phyloP scores from a whole-genome alignment of 2,888 invertebrate species.

The Epirrita christyi region DNA sequence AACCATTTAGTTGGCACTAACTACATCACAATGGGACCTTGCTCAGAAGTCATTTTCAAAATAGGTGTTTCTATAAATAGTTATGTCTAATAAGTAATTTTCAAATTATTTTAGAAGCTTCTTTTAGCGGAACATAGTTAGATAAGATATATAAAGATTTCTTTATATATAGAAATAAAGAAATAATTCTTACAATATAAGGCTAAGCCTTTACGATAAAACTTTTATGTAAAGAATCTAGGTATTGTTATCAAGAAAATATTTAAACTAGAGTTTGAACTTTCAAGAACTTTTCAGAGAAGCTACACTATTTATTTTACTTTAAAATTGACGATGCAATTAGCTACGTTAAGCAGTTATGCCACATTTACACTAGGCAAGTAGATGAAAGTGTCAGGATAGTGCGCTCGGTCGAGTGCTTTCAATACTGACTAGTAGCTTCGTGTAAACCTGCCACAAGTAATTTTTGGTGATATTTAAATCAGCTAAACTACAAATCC shows the following conservation, averaged over 20 bases:
- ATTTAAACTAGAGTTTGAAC: conserved; percentile 30
- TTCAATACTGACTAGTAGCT: neutral
- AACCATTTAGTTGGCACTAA: conserved; percentile 71
- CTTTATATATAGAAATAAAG: conserved; percentile 9
- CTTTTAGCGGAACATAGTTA: neutral
- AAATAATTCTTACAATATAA: conserved; percentile 27
- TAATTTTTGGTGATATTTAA: conserved; percentile 44
- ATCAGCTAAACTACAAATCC: conserved; percentile 76
- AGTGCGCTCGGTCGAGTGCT: neutral
- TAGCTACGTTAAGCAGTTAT: conserved; percentile 54
- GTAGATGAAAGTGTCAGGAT: neutral
- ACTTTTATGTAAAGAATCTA: conserved; percentile 27
- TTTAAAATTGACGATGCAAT: conserved; percentile 57
- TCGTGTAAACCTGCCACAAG: conserved; percentile 25
- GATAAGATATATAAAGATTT: neutral
- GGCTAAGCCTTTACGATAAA: conserved; percentile 33
- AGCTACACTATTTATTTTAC: conserved; percentile 22
- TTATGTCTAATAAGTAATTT: conserved; percentile 2
- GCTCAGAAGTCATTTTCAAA: conserved; percentile 41
- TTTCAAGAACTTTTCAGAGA: conserved; percentile 24
- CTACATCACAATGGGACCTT: conserved; percentile 77
- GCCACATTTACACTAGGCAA: conserved; percentile 21
- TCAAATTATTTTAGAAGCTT: neutral
- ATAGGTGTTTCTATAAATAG: conserved; percentile 6
- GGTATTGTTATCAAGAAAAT: conserved; percentile 30